Conservation (phyloP, 2,113 vertebrate species). For the Nerophis ophidion region DNA sequence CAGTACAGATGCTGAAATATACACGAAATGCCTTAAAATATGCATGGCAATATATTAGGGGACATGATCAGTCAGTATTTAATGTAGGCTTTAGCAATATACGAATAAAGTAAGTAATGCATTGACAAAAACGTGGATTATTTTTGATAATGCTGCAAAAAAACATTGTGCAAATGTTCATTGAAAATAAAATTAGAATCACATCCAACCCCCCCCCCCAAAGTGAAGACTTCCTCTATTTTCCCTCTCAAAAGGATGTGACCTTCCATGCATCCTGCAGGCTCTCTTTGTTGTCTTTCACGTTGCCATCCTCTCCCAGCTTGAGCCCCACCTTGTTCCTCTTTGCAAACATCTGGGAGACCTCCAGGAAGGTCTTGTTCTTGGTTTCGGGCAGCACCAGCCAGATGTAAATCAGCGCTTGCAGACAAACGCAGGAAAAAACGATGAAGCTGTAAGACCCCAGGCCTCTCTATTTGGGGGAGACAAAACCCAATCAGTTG, state of each 20-base stretch:
- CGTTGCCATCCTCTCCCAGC: constrained; percentile 26
- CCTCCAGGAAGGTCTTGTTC: constrained; percentile 85
- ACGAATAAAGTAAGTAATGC: neutral
- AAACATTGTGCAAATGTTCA: constrained; percentile 2
- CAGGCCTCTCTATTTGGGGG: constrained; percentile 68
- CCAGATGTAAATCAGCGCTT: constrained; percentile 78
- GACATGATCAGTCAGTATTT: constrained; percentile 10
- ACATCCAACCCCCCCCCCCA: constrained; percentile 10
- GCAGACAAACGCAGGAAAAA: constrained; percentile 78
- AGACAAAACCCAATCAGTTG: constrained; percentile 7
- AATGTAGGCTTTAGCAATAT: constrained; percentile 12
- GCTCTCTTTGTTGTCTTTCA: constrained; percentile 29
- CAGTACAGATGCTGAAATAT: constrained; percentile 71
- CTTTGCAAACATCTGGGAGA: constrained; percentile 81
- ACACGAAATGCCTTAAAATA: neutral
- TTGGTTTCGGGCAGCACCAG: constrained; percentile 87
- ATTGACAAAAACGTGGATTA: neutral
- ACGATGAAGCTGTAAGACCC: constrained; percentile 84
- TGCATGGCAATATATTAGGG: neutral
- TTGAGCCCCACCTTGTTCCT: constrained; percentile 76
- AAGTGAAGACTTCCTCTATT: constrained; percentile 43
- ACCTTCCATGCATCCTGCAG: constrained; percentile 29
- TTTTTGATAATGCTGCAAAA: constrained; percentile 1
- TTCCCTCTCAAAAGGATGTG: constrained; percentile 53
- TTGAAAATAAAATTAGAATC: constrained; percentile 17